These are phyloP conservation scores for Luscinia luscinia DNA, from an alignment of 2,797 vertebrate species.

Conservation along the genomic window DNA sequence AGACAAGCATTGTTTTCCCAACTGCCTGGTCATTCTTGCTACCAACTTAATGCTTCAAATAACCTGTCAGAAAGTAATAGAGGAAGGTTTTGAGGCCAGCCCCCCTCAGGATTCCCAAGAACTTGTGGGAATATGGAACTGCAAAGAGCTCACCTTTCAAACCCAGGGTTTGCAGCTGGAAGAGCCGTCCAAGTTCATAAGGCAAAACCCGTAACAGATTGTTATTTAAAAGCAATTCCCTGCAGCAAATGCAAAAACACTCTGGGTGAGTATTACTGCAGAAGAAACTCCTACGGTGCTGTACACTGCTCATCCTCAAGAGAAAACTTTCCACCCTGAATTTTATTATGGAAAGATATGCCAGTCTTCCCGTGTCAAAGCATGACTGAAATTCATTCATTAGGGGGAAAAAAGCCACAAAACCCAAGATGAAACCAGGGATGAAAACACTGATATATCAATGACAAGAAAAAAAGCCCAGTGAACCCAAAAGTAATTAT, in stretches of 20 bases:
- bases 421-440: background rate
- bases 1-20: background rate
- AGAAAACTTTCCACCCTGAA: background rate
- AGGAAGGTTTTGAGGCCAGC: background rate
- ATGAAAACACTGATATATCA: background rate
- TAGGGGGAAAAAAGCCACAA: background rate
- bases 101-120: background rate
- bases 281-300: background rate
- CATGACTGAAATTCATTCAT: background rate
- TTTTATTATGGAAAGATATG: background rate
- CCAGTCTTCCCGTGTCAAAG: background rate
- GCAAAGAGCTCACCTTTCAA: constrained; percentile 87
- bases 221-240: constrained; percentile 99
- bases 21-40: background rate
- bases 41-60: background rate
- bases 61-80: background rate
- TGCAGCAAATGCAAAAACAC: constrained; percentile 71
- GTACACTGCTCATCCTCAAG: background rate
- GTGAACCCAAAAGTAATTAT: background rate
- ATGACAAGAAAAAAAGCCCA: background rate
- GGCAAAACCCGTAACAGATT: constrained; percentile 99
- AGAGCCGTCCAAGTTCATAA: constrained; percentile 99
- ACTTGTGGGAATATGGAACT: background rate
- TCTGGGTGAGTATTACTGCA: background rate
- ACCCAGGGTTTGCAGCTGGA: constrained; percentile 96